A percentile compares a stretch with the other conserved stretches of the same genome.
phyloP scores from a whole-genome alignment of 2,113 vertebrate species.

The Hiodon tergisus region DNA sequence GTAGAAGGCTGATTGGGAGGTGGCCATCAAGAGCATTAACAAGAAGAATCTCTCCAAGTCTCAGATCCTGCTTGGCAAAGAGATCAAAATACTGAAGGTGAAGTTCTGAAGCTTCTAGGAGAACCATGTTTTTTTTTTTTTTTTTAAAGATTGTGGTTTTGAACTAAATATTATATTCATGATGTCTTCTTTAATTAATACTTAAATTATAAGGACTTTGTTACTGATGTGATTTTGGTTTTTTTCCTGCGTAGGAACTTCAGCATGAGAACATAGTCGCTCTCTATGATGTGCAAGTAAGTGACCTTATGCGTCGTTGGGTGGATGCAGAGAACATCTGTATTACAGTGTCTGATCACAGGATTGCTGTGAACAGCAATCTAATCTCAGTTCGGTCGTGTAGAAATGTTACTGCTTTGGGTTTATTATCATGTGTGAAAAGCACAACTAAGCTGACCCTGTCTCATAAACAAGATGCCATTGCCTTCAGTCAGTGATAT shows the following conservation, averaged over 20 bases:
- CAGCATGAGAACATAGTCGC: slow-evolving; percentile 98
- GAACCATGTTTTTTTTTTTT: no score
- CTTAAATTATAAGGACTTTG: not conserved
- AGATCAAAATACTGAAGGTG: slow-evolving; percentile 98
- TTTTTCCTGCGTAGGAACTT: slow-evolving; percentile 74
- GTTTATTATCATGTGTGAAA: no score
- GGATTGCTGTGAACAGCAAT: not conserved
- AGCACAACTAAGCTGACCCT: no score
- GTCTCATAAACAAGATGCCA: no score
- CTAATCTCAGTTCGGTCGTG: no score
- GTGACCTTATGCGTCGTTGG: slow-evolving; percentile 27
- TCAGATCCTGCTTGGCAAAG: slow-evolving; percentile 95
- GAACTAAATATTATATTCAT: not conserved
- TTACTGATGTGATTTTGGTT: slow-evolving; percentile 11
- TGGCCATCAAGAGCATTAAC: slow-evolving; percentile 97
- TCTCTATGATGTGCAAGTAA: slow-evolving; percentile 96
- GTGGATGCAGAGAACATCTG: not conserved
- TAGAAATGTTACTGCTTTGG: no score
- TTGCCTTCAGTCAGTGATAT: no score
- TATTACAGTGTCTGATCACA: not conserved
- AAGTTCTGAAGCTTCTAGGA: slow-evolving; percentile 23
- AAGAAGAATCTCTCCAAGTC: slow-evolving; percentile 98
- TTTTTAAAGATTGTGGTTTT: slow-evolving; percentile 3
- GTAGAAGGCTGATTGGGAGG: slow-evolving; percentile 95
- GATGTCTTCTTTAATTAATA: not conserved